Evolutionary conservation across 2,113 vertebrate species (phyloP).

Genomic region (Oncorhynchus masou): DNA sequence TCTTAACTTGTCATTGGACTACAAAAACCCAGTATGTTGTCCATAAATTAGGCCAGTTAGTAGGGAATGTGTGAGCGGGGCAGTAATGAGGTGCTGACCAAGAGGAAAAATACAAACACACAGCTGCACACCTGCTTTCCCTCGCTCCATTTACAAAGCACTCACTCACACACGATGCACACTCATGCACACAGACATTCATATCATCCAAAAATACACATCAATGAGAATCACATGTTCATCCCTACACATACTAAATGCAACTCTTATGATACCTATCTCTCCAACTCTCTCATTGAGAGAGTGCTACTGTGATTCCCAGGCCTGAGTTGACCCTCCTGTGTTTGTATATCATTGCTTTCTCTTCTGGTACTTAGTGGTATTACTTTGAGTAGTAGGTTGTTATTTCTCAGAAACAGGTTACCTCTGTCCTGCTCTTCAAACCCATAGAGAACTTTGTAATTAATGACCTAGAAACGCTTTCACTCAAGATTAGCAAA

Average conservation of each 20-base stretch:
- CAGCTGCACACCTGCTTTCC: conserved; percentile 25
- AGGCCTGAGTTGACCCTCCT: background rate
- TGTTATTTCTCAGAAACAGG: background rate
- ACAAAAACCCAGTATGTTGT: conserved; percentile 41
- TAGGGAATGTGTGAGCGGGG: conserved; percentile 43
- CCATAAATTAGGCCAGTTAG: conserved; percentile 50
- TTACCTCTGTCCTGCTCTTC: background rate
- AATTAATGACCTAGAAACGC: background rate
- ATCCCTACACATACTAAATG: too few species aligned
- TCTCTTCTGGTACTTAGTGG: too few species aligned
- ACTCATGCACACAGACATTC: too few species aligned
- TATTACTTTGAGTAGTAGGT: background rate
- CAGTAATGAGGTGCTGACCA: conserved; percentile 43
- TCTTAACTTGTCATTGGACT: conserved; percentile 21
- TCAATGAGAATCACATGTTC: too few species aligned
- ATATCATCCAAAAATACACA: too few species aligned
- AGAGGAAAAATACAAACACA: conserved; percentile 22
- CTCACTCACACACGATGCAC: background rate
- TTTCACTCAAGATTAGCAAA: background rate
- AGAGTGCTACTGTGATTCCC: background rate
- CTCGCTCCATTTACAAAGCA: conserved; percentile 22
- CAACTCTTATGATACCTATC: too few species aligned
- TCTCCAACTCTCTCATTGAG: background rate
- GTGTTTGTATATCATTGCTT: conserved; percentile 1
- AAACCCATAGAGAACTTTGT: background rate